Evolutionary conservation across 2,888 invertebrate species (phyloP).

Genomic region (Drosophila mettleri): DNA sequence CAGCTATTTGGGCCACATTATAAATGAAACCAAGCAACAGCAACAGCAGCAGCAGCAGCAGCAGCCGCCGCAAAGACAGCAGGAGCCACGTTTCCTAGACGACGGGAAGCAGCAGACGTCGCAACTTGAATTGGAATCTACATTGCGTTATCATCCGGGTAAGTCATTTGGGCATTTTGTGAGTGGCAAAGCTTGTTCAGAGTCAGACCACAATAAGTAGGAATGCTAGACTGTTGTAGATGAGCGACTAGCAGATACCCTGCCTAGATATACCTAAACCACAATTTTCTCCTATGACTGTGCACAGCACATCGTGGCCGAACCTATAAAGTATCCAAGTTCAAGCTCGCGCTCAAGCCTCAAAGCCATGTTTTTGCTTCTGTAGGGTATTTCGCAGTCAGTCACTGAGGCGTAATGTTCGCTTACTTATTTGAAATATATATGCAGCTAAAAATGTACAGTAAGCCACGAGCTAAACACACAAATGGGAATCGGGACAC

Average conservation of each 20-base stretch:
- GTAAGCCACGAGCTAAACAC: constrained; percentile 11
- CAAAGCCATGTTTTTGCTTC: too few species aligned
- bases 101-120: constrained; percentile 37
- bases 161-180: constrained; percentile 42
- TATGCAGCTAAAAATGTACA: constrained; percentile 11
- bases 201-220: constrained; percentile 16
- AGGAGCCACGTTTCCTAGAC: constrained; percentile 18
- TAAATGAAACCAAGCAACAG: constrained; percentile 28
- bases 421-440: constrained; percentile 1
- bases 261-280: not conserved
- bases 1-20: constrained; percentile 31
- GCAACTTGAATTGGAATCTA: constrained; percentile 36
- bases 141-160: constrained; percentile 48
- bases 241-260: not conserved
- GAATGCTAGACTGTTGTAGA: rapidly evolving
- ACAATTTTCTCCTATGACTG: not conserved
- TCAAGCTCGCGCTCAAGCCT: not conserved
- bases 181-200: constrained; percentile 35
- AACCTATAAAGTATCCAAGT: not conserved
- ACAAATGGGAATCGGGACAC: constrained; percentile 1
- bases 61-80: constrained; percentile 6
- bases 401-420: too few species aligned
- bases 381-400: not conserved
- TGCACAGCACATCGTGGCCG: not conserved
- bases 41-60: constrained; percentile 5